Conservation (phyloP, 2,113 vertebrate species). For the Oncorhynchus masou region DNA sequence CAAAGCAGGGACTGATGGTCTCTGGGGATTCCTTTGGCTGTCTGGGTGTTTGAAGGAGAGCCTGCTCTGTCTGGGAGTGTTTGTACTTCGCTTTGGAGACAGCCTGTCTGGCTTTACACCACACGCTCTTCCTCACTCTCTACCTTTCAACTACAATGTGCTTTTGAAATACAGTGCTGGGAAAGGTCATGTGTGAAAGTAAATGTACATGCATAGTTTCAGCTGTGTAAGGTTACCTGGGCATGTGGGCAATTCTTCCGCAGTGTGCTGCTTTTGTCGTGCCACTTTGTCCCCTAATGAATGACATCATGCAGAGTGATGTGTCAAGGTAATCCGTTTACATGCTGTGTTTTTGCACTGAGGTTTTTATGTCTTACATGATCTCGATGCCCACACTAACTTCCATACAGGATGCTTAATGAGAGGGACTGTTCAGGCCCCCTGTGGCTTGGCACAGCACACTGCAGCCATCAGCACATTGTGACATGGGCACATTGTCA, state of each 20-base stretch:
- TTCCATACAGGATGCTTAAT: slow-evolving; percentile 2
- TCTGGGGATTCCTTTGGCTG: slow-evolving; percentile 60
- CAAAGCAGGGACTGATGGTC: slow-evolving; percentile 53
- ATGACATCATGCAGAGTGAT: slow-evolving; percentile 5
- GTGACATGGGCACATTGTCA: slow-evolving; percentile 51
- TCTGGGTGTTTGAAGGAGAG: slow-evolving; percentile 66
- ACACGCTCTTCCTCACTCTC: slow-evolving; percentile 24
- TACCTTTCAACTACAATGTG: slow-evolving; percentile 50
- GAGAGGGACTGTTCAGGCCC: background rate
- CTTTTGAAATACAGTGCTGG: slow-evolving; percentile 27
- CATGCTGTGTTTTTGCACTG: background rate
- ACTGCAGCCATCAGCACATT: slow-evolving; percentile 33
- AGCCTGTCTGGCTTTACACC: slow-evolving; percentile 37
- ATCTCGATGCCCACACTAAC: slow-evolving; percentile 9
- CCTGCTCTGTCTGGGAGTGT: slow-evolving; percentile 40
- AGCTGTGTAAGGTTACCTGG: too few species aligned
- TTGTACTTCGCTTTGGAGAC: slow-evolving; percentile 45
- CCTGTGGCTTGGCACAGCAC: slow-evolving; percentile 22
- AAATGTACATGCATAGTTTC: too few species aligned
- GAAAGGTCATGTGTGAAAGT: background rate
- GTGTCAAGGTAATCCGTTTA: slow-evolving; percentile 21
- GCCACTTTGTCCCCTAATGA: slow-evolving; percentile 17
- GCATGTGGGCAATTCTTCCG: too few species aligned
- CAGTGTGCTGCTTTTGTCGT: background rate
- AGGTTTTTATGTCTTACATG: background rate